phyloP scores from a whole-genome alignment of 2,113 vertebrate genomes.

The Macquaria ambigua region DNA sequence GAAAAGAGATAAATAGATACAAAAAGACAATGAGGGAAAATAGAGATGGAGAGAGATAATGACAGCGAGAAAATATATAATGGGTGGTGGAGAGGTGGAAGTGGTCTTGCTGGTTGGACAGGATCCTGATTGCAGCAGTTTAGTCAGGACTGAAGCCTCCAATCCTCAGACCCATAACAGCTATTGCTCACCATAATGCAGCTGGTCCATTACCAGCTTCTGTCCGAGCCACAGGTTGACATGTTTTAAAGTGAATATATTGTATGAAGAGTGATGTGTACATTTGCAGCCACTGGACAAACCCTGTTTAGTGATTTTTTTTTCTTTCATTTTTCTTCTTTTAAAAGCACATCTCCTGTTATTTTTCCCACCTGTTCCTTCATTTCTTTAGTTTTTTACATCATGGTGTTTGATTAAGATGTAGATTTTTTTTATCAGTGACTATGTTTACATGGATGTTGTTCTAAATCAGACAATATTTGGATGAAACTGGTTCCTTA shows the following conservation, averaged over 20 bases:
- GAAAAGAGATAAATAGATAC: not conserved
- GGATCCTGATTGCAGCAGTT: slow-evolving; percentile 47
- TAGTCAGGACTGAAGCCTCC: not conserved
- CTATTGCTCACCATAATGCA: slow-evolving; percentile 5
- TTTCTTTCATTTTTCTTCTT: not conserved
- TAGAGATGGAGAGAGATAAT: not conserved
- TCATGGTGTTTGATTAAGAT: not conserved
- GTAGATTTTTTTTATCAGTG: not conserved
- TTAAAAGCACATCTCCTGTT: not conserved
- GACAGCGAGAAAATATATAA: not conserved
- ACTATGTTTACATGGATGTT: not conserved
- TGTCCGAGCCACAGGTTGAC: slow-evolving; percentile 9
- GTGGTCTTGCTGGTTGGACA: slow-evolving; percentile 51
- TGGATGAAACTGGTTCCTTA: not conserved
- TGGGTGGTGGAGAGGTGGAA: slow-evolving; percentile 8
- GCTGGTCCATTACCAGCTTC: slow-evolving; percentile 26
- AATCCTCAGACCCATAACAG: not conserved
- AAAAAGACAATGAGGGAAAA: not conserved
- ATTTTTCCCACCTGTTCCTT: not conserved
- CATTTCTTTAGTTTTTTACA: not conserved
- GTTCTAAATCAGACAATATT: not conserved
- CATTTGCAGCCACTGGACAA: not conserved
- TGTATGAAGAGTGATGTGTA: slow-evolving; percentile 3
- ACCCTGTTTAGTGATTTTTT: not conserved
- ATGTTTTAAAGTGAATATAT: not conserved